Evolutionary conservation across 1,140 invertebrate species (phyloP), one percentile per base, ranked within the genome.

Genomic region (Latrodectus geometricus): DNA sequence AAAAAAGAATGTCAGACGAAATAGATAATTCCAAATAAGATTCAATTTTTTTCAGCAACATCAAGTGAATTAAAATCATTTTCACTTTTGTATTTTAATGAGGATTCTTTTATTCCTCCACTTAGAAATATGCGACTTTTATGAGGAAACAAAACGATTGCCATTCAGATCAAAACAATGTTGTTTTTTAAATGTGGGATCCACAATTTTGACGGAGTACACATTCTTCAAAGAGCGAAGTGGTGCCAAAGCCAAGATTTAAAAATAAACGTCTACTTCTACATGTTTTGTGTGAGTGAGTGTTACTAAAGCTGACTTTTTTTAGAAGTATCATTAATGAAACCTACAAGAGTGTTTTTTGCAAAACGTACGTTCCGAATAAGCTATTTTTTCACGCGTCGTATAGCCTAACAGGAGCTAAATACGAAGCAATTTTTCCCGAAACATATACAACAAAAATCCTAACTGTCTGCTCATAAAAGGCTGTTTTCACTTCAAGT

Each of bases 191-290:
- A 78, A 86, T 86, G 74, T 86, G 69, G 54, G 70, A 70, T 86
- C 77, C 77, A 86, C 83, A 86, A 77, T 35, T 86, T 86, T 86
- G 77, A 74, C 66, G 75, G 21, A 72, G 23, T 66, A 50, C 74
- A 86, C 74, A 86, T 86, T 70, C 83, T 86, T 86, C 56, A 65
- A 69, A 73, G 35, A 86, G 11, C 11, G 83, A 85, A 77, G 75
- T 66, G 56, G 54, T 68, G 73, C 65, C 49, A 65, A 66, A 77
- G 83, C 83, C 83, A 86, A 86, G 83, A 86, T 86, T 86, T 86
- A 86, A 86, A 86, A 86, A 86, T 86, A 86, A 86, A 86, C 83
- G 83, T 86, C 75, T 86, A 86, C 83, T 86, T 86, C 83, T 86
- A 86, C 83, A 86, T 78, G 68, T 86, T 66, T 61, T 86, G 83